These are phyloP conservation scores for Podarcis lilfordi DNA, from an alignment of 2,797 vertebrate species.

Conservation along the genomic window DNA sequence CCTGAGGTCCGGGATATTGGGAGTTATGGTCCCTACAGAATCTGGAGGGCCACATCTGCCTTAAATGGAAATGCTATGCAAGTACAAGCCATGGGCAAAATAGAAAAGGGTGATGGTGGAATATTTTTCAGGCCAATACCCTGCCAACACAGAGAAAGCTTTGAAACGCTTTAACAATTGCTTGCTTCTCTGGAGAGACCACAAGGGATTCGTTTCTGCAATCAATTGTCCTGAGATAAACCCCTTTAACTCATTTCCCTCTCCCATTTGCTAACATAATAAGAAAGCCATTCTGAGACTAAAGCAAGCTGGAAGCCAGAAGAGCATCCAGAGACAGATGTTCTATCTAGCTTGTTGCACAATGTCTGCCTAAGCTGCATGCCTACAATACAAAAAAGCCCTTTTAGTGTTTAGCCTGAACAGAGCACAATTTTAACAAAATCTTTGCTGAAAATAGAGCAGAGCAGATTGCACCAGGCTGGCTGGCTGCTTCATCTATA, in stretches of 20 bases:
- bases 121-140: not conserved
- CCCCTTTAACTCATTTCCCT: slow-evolving; percentile 9
- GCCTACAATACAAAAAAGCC: not conserved
- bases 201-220: not conserved
- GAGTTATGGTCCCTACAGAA: too few relatives aligned
- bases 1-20: too few relatives aligned
- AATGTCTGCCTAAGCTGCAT: not conserved
- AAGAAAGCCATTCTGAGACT: not conserved
- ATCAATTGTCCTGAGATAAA: slow-evolving; percentile 19
- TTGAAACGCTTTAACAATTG: not conserved
- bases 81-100: not conserved
- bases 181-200: not conserved
- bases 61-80: not conserved
- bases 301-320: slow-evolving; percentile 9
- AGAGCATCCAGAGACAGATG: not conserved
- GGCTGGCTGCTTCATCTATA: not conserved
- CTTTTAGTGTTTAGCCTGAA: not conserved
- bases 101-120: not conserved
- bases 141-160: not conserved
- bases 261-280: not conserved
- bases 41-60: too few relatives aligned
- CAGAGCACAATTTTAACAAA: slow-evolving; percentile 1
- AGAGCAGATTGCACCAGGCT: not conserved
- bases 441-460: not conserved
- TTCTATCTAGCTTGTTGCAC: not conserved